Percentiles rank a stretch among this genome's conserved stretches.
phyloP scores from a whole-genome alignment of 2,113 vertebrate species.

The Prunella himalayana region DNA sequence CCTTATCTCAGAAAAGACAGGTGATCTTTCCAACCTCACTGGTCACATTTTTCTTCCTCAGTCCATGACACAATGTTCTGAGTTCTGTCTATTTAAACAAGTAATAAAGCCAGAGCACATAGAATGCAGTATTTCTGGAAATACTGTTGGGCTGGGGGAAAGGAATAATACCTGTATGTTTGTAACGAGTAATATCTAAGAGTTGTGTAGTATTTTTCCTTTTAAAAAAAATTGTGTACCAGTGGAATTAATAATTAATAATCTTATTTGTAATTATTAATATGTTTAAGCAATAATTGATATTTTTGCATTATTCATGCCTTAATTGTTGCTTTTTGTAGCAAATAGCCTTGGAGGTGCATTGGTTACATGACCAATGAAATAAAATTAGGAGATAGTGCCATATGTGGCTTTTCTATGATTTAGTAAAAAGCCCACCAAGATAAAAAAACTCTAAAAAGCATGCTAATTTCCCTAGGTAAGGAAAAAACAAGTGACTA shows the following conservation, averaged over 20 bases:
- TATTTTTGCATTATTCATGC: background rate
- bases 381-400: background rate
- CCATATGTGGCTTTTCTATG: background rate
- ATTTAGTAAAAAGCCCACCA: background rate
- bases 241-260: background rate
- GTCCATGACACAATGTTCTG: background rate
- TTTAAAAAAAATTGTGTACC: background rate
- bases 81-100: background rate
- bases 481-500: background rate
- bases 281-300: background rate
- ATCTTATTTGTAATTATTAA: background rate
- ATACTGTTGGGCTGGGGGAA: background rate
- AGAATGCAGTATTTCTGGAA: background rate
- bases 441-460: background rate
- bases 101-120: background rate
- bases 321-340: background rate
- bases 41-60: background rate
- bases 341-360: background rate
- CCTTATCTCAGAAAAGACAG: background rate
- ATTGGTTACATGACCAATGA: background rate
- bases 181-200: background rate
- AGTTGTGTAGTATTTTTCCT: background rate
- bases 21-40: background rate
- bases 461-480: background rate
- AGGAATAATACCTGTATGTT: background rate